phyloP scores from a whole-genome alignment of 2,888 invertebrate species.

The Limnephilus lunatus region DNA sequence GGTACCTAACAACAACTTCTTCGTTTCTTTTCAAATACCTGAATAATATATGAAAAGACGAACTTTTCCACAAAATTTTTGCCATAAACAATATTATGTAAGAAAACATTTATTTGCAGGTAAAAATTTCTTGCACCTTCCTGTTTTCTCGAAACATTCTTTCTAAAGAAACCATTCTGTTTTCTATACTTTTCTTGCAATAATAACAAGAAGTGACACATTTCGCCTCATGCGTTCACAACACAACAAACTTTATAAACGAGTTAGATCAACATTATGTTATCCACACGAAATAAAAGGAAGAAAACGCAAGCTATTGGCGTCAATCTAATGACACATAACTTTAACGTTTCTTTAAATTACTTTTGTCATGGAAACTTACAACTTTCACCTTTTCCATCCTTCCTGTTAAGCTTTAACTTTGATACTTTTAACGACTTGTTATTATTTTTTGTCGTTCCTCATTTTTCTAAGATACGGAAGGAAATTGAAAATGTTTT shows the following conservation, averaged over 20 bases:
- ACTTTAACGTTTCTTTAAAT: background rate
- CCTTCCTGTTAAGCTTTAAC: background rate
- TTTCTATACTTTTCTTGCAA: background rate
- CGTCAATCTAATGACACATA: background rate
- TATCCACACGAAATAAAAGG: background rate
- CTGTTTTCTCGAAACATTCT: background rate
- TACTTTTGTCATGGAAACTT: background rate
- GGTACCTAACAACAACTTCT: too few relatives aligned
- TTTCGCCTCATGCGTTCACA: background rate
- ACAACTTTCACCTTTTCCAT: background rate
- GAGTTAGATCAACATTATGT: background rate
- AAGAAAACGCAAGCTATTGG: background rate
- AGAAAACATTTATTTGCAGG: too few relatives aligned
- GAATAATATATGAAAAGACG: too few relatives aligned
- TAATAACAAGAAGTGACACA: background rate
- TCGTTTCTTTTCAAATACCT: too few relatives aligned
- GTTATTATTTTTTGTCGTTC: background rate
- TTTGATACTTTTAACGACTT: background rate
- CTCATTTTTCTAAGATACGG: background rate
- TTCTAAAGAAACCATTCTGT: background rate
- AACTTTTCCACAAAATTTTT: too few relatives aligned
- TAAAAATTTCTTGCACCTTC: too few relatives aligned
- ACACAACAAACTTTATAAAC: background rate
- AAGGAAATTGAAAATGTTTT: background rate
- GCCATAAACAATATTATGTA: too few relatives aligned